Evolutionary conservation across 1,140 invertebrate species (phyloP).

Genomic region (Pectinophora gossypiella): DNA sequence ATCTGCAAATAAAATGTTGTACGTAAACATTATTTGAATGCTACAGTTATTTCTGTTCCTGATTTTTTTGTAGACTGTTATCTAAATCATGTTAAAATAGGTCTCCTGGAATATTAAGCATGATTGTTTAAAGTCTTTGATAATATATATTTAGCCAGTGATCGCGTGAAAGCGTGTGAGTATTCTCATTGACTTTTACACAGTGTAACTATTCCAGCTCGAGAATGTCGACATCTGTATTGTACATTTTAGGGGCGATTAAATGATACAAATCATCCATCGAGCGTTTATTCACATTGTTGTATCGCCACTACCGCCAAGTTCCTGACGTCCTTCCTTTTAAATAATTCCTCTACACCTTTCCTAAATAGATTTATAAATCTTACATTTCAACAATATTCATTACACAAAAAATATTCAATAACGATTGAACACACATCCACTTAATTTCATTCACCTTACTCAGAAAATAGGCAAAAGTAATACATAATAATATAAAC

Average conservation of each 20-base stretch:
- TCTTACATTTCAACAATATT: too few relatives aligned
- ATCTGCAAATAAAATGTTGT: conserved; percentile 72
- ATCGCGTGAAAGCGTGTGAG: conserved; percentile 49
- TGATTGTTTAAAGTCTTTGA: conserved; percentile 43
- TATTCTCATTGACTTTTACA: conserved; percentile 57
- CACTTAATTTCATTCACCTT: too few relatives aligned
- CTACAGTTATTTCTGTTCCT: conserved; percentile 68
- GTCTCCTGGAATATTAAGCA: conserved; percentile 22
- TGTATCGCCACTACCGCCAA: too few relatives aligned
- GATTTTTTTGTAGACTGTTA: conserved; percentile 61
- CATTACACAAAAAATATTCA: too few relatives aligned
- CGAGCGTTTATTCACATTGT: too few relatives aligned
- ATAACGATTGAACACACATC: too few relatives aligned
- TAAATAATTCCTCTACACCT: too few relatives aligned
- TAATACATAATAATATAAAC: too few relatives aligned
- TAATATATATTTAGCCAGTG: conserved; percentile 58
- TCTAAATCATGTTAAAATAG: conserved; percentile 51
- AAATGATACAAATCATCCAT: conserved; percentile 58
- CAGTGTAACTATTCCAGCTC: conserved; percentile 45
- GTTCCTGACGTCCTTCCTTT: too few relatives aligned
- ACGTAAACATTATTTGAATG: conserved; percentile 54
- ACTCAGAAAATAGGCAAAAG: too few relatives aligned
- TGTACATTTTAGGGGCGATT: conserved; percentile 73
- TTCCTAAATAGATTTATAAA: too few relatives aligned
- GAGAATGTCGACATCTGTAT: conserved; percentile 68